Evolutionary conservation across 2,797 vertebrate species (phyloP), one percentile per base, ranked within the genome.

Genomic region (Falco novaeseelandiae): DNA sequence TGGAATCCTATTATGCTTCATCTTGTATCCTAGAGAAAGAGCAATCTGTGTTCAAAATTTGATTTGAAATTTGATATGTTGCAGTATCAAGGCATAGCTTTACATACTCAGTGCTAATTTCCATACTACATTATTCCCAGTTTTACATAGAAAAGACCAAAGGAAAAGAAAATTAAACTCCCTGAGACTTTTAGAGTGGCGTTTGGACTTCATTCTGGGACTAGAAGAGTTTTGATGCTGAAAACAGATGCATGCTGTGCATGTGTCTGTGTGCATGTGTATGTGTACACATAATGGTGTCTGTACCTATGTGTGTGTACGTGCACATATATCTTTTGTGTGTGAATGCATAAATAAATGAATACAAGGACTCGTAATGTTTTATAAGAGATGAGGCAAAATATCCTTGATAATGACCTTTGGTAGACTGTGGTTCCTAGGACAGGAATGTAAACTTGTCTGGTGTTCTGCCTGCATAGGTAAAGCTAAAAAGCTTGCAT

Each of bases 21-120:
- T 81, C 85, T 87, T 91, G 49, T 84, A 66, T 72, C 84, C 66
- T 88, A 81, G 93, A 93, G 85, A 82, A 95, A 94, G 42, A 93
- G 34, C 32, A 44, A 76, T 25, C 12, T 61, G 0, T 32, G 23
- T 55, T 73, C 70, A 46, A 90, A 82, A 51, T 38, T 57, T 26
- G 16, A 17, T 58, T 30, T 1, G 14, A 69, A 77, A 46, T 70
- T 9, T 8, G 20, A 5, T 78, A 3, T 4, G 40, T 84, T 65
- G 29, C 62, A 32, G 6, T 46, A 14, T 29, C 29, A 46, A 70
- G 32, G 14, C 52, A 42, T 9, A 61, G 9, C 13, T 93, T 81
- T 79, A 36, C 6, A 65, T 10, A 16, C 52, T 65, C 18, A 52
- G 13, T 15, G n/a, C 10, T 66, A 6, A 36, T 36, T 65, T 74